phyloP scores from a whole-genome alignment of 2,797 vertebrate genomes.

The Brotula barbata region DNA sequence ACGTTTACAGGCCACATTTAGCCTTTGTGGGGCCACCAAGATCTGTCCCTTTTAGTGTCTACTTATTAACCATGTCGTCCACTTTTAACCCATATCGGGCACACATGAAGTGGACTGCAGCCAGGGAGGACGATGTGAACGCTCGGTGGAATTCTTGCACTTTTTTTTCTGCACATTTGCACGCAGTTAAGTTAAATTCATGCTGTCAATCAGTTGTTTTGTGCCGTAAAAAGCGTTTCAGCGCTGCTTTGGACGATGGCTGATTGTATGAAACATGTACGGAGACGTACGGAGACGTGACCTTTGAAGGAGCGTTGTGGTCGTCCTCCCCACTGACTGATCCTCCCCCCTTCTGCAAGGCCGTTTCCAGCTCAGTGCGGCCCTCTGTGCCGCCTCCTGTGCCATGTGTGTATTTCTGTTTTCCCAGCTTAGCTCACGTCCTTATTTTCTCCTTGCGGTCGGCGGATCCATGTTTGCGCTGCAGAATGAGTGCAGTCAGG shows the following conservation, averaged over 20 bases:
- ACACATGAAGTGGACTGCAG: too few relatives aligned
- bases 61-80: slow-evolving; percentile 12
- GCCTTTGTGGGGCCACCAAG: not conserved
- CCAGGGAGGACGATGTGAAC: too few relatives aligned
- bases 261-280: too few relatives aligned
- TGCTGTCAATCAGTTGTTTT: not conserved
- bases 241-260: too few relatives aligned
- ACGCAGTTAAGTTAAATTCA: not conserved
- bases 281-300: slow-evolving; percentile 42
- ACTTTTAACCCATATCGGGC: not conserved
- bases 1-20: slow-evolving; percentile 5
- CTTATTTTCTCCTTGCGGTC: slow-evolving; percentile 75
- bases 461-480: slow-evolving; percentile 45
- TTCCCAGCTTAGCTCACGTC: slow-evolving; percentile 56
- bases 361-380: slow-evolving; percentile 42
- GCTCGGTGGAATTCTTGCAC: too few relatives aligned
- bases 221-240: not conserved
- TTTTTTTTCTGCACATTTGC: too few relatives aligned
- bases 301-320: slow-evolving; percentile 35
- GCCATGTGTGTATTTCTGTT: slow-evolving; percentile 68
- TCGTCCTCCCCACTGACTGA: slow-evolving; percentile 28
- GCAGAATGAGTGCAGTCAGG: slow-evolving; percentile 24
- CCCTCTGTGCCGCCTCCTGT: too few relatives aligned
- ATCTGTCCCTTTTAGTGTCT: not conserved
- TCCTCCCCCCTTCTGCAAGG: slow-evolving; percentile 54